Evolutionary conservation across 2,113 vertebrate genomes (phyloP), one percentile per base, ranked within the genome.

Genomic region (Channa maculata): DNA sequence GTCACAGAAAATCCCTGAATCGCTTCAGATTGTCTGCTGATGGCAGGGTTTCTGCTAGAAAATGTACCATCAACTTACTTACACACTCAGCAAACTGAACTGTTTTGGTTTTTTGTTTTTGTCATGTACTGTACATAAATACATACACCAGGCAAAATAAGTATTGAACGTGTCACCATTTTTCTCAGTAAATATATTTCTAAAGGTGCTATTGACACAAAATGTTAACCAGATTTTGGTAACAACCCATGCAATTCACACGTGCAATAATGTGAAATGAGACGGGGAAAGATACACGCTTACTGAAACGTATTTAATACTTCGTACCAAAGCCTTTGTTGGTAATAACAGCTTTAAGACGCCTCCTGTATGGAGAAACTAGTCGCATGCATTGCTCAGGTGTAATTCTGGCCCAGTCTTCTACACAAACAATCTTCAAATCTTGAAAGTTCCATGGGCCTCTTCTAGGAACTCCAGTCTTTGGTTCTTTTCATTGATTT

Each of bases 1-100:
- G 75, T 43, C 48, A 55, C 62, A 49, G 9, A 66, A 71, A 36
- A 60, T 14, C 64, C 48, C 59, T 8, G 36, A 80, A 65, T 80
- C 54, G 43, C 41, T 44, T 49, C 44, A 76, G 63, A 67, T 39
- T 59, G 39, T 48, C 41, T 82, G 81, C 79, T 80, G 79, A 81
- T 54, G 65, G 43, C 33, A 70, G 64, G 36, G 65, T 49, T 83
- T 79, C 48, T 58, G 75, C 13, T 41, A 9, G 45, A 70, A 71
- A 64, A 57, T 48, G 61, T 45, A 43, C 5, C 38, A 36, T 67
- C 64, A 44, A 12, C 15, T 53, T 38, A 24, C 6, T 12, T 52
- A 33, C 54, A 60, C 13, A 0, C 33, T 48, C 76, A 57, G 58
- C 33, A 64, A 59, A 49, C 13, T 6, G 34, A n/a, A n/a, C 3